These are phyloP conservation scores for Stegodyphus dumicola DNA, from an alignment of 1,140 invertebrate genomes.

Conservation along the genomic window DNA sequence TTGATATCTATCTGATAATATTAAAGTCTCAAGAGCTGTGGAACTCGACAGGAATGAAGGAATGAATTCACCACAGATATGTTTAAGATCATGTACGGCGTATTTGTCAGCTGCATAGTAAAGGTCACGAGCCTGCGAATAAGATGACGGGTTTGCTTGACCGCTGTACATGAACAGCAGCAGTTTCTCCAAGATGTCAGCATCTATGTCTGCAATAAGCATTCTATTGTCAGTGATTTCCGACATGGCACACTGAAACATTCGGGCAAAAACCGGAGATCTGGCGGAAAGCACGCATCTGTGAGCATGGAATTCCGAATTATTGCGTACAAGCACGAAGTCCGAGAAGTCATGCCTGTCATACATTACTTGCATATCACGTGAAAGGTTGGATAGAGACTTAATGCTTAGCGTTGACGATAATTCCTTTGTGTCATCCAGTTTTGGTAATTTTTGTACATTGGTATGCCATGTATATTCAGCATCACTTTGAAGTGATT, in stretches of 20 bases:
- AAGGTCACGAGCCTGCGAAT: background rate
- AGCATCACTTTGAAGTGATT: too few relatives aligned
- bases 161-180: background rate
- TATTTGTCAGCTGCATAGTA: background rate
- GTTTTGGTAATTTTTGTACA: too few relatives aligned
- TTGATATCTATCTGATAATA: background rate
- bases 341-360: background rate
- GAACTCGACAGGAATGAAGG: background rate
- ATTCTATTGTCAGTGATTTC: slow-evolving; percentile 26
- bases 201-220: slow-evolving; percentile 5
- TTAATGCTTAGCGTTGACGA: too few relatives aligned
- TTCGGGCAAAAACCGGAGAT: slow-evolving; percentile 67
- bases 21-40: background rate
- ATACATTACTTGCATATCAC: background rate
- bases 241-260: slow-evolving; percentile 65
- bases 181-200: background rate
- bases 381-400: background rate
- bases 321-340: slow-evolving; percentile 42
- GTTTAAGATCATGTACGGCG: background rate
- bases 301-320: slow-evolving; percentile 65
- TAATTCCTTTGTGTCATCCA: too few relatives aligned
- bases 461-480: too few relatives aligned
- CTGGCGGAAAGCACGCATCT: slow-evolving; percentile 66
- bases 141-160: background rate
- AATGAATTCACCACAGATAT: background rate